Conservation (phyloP, 2,888 invertebrate genomes). For the Meteorus cinctellus region DNA sequence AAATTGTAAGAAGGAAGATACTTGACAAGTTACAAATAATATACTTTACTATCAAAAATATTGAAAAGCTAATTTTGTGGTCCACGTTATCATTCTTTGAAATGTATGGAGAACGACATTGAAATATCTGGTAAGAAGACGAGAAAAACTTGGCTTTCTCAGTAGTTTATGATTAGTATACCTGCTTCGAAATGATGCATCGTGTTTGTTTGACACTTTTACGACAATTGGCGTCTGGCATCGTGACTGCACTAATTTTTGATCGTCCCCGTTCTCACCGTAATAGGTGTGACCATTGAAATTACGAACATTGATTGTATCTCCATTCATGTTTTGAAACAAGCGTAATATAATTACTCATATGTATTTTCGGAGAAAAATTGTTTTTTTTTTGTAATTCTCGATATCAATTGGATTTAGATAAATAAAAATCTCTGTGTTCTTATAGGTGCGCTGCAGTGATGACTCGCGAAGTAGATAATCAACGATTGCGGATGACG, state of each 20-base stretch:
- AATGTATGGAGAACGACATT: background rate
- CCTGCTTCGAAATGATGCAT: conserved; percentile 64
- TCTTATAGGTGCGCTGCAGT: background rate
- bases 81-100: background rate
- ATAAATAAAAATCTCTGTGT: background rate
- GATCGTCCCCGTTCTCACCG: conserved; percentile 59
- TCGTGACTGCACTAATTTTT: conserved; percentile 58
- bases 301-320: conserved; percentile 45
- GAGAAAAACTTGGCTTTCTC: background rate
- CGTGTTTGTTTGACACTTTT: conserved; percentile 57
- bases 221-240: conserved; percentile 58
- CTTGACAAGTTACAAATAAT: conserved; percentile 1
- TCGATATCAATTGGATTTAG: background rate
- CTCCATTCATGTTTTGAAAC: conserved; percentile 55
- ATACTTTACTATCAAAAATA: background rate
- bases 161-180: conserved; percentile 45
- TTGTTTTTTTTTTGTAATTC: background rate
- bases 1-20: background rate
- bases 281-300: conserved; percentile 44
- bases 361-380: background rate
- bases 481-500: conserved; percentile 24
- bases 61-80: background rate
- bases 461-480: conserved; percentile 28
- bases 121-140: background rate
- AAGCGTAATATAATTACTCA: background rate